Evolutionary conservation across 1,140 invertebrate species (phyloP).

Genomic region (Papilio helenus): DNA sequence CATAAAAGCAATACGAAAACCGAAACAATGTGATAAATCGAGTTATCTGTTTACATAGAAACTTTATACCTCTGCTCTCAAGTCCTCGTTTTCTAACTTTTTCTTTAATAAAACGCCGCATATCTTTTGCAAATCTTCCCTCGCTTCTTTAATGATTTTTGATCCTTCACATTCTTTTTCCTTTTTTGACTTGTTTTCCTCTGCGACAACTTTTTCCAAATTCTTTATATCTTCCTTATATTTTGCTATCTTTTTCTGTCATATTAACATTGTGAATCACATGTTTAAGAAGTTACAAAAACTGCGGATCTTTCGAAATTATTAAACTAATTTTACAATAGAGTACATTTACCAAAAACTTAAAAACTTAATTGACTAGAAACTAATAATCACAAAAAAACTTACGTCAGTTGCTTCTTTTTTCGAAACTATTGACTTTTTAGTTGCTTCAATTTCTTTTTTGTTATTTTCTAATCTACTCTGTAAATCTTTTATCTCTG

Average conservation of each 20-base stretch:
- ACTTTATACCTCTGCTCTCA: constrained; percentile 59
- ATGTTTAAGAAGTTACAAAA: constrained; percentile 5
- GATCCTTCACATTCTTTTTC: constrained; percentile 61
- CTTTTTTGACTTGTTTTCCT: constrained; percentile 54
- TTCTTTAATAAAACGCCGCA: constrained; percentile 65
- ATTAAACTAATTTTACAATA: too few species aligned
- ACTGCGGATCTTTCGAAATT: neutral
- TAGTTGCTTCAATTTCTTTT: constrained; percentile 55
- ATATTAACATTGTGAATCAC: constrained; percentile 26
- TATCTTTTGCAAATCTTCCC: constrained; percentile 66
- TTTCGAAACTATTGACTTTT: constrained; percentile 53
- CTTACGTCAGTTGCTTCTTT: constrained; percentile 64
- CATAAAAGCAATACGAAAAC: too few species aligned
- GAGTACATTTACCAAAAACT: constrained; percentile 20
- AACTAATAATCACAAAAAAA: constrained; percentile 21
- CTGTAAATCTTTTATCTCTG: constrained; percentile 60
- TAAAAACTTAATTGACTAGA: neutral
- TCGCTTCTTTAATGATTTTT: constrained; percentile 63
- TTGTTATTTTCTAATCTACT: constrained; percentile 60
- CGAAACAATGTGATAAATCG: too few species aligned
- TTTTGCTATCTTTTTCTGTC: constrained; percentile 55
- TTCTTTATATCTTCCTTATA: constrained; percentile 49
- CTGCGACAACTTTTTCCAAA: constrained; percentile 50
- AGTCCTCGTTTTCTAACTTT: constrained; percentile 69
- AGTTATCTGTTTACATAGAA: too few species aligned